Base-by-base conservation (phyloP, 2,888 invertebrate species). In the Diploptera punctata region DNA sequence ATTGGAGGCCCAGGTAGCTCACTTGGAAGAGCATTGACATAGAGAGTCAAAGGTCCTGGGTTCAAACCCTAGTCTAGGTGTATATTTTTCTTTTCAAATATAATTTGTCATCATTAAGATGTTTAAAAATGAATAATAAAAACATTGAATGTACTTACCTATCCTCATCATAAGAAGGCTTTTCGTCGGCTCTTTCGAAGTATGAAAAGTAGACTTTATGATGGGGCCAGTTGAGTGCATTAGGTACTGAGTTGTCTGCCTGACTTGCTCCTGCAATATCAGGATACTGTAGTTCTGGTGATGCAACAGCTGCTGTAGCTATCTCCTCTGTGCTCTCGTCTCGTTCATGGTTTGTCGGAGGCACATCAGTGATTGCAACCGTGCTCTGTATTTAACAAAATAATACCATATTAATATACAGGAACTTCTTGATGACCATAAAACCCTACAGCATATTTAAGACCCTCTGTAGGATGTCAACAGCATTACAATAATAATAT, bases 271-370 rank as follows among this genome's bases (percentile, higher is more conserved):
- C 18, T 1, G 60, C 24, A 26, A 4, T n/a, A 26, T 5, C 19
- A 10, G 67, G 26, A 19, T 43, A 52, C 10, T 49, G 33, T n/a
- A 33, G 54, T 2, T n/a, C n/a, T n/a, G n/a, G n/a, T n/a, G n/a
- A n/a, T n/a, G 26, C 26, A 13, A 21, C 43, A n/a, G 49, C 71
- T 81, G 76, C 72, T 81, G 76, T 72, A 4, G 13, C 76, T 78
- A 73, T 77, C 76, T 57, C 82, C 78, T 72, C 80, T 75, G 80
- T 80, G 81, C 71, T 81, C 19, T 68, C 84, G 82, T 86, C 86
- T 87, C 90, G 88, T 82, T 91, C 90, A 81, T 91, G 90, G 81
- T 90, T 90, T 19, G 90, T 90, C 44, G 89, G 87, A 73, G 88
- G 86, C 71, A 85, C 84, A 75, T 86, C 87, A 70, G 82, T 72